Evolutionary conservation across 1,140 invertebrate species (phyloP).

Genomic region (Popillia japonica): DNA sequence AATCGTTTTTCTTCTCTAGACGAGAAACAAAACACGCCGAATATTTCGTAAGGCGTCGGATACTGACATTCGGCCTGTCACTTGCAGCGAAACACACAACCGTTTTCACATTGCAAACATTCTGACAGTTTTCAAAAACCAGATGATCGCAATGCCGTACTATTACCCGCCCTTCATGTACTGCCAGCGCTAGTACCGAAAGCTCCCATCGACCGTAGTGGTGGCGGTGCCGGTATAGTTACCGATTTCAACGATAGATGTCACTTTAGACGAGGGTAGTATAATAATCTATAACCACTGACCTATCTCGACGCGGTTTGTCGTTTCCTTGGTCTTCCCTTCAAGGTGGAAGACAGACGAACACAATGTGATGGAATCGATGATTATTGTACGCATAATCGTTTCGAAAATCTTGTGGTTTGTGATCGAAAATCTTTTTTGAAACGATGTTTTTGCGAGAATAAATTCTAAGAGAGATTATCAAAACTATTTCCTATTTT

Average conservation of each 20-base stretch:
- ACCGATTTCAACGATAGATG: slow-evolving; percentile 18
- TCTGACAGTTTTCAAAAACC: slow-evolving; percentile 33
- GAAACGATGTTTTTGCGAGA: too few relatives aligned
- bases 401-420: too few relatives aligned
- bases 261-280: background rate
- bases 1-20: background rate
- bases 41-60: background rate
- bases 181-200: slow-evolving; percentile 6
- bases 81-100: slow-evolving; percentile 6
- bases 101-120: slow-evolving; percentile 25
- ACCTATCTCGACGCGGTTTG: background rate
- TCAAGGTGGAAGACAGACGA: too few relatives aligned
- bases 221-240: slow-evolving; percentile 9
- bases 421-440: too few relatives aligned
- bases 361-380: too few relatives aligned
- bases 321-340: background rate
- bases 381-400: too few relatives aligned
- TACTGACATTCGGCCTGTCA: background rate
- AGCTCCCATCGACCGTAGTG: slow-evolving; percentile 4
- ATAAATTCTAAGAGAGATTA: too few relatives aligned
- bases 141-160: slow-evolving; percentile 28
- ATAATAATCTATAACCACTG: slow-evolving; percentile 32
- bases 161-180: slow-evolving; percentile 21
- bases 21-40: background rate
- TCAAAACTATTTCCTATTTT: too few relatives aligned